Evolutionary conservation across 2,797 vertebrate genomes (phyloP).

Genomic region (Centropyge bicolor): DNA sequence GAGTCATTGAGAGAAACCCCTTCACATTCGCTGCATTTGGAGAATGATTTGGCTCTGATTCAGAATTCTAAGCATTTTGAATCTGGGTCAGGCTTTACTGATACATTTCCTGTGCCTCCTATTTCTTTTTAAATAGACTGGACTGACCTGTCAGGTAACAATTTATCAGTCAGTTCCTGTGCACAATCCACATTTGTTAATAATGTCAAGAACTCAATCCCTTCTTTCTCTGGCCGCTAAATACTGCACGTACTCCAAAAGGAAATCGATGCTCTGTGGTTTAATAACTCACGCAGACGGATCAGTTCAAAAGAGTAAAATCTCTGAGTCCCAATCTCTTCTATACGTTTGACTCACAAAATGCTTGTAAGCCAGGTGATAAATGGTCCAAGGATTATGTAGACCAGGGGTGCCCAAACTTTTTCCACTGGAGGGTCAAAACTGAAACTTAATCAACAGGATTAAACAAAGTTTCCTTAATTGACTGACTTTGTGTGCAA

Average conservation of each 20-base stretch:
- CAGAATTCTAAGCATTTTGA: conserved; percentile 29
- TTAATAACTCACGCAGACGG: conserved; percentile 40
- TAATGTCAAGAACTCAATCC: conserved; percentile 54
- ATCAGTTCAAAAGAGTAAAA: conserved; percentile 36
- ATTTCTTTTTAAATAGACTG: conserved; percentile 31
- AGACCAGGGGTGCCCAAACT: neutral
- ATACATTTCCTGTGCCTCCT: conserved; percentile 17
- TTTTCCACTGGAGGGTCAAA: no score
- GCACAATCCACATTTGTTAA: conserved; percentile 50
- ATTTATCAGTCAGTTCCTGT: conserved; percentile 43
- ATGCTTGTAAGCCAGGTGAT: conserved; percentile 28
- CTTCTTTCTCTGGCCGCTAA: conserved; percentile 43
- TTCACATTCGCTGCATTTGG: conserved; percentile 34
- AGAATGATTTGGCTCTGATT: conserved; percentile 56
- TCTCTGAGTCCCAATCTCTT: conserved; percentile 1
- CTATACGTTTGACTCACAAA: conserved; percentile 10
- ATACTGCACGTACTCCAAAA: conserved; percentile 30
- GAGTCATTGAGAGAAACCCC: conserved; percentile 38
- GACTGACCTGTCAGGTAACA: conserved; percentile 47
- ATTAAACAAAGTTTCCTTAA: no score
- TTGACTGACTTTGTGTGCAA: no score
- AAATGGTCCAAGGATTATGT: conserved; percentile 14
- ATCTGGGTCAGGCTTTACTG: conserved; percentile 44
- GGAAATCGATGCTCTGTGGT: conserved; percentile 46
- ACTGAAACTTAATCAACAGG: no score